These are phyloP conservation scores for Leucozona laternaria DNA, from an alignment of 2,888 invertebrate genomes.

Conservation along the genomic window DNA sequence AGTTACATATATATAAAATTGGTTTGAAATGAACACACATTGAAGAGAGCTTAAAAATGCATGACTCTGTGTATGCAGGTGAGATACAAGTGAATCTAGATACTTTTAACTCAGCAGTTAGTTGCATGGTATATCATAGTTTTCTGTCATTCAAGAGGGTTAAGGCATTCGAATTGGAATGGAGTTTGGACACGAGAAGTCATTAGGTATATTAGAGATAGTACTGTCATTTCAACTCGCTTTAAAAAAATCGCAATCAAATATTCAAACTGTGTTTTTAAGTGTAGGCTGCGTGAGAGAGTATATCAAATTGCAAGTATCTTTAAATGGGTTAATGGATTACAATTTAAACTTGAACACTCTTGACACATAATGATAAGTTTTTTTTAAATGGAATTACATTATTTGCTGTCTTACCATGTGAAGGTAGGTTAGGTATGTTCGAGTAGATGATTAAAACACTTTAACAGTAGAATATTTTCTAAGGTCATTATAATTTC, in stretches of 20 bases:
- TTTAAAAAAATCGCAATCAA: constrained; percentile 1
- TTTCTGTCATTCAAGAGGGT: constrained; percentile 22
- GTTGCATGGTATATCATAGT: constrained; percentile 33
- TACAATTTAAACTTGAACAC: constrained; percentile 14
- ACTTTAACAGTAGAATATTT: no score
- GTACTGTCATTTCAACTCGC: constrained; percentile 18
- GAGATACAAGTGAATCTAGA: constrained; percentile 45
- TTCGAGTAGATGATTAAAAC: no score
- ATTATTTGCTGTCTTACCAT: no score
- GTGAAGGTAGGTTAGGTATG: no score
- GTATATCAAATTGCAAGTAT: background rate
- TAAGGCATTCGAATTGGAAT: background rate
- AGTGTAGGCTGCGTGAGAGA: background rate
- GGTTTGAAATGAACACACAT: constrained; percentile 13
- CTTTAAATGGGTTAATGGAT: constrained; percentile 12
- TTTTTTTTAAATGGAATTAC: background rate
- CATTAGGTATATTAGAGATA: constrained; percentile 13
- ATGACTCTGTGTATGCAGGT: constrained; percentile 24
- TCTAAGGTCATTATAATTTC: no score
- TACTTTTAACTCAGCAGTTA: constrained; percentile 46
- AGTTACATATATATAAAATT: background rate
- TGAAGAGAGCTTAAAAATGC: constrained; percentile 34
- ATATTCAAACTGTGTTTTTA: constrained; percentile 2
- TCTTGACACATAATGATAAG: constrained; percentile 14
- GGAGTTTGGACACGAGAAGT: constrained; percentile 30